These are phyloP conservation scores for Parthenolecanium corni DNA, from an alignment of 2,888 invertebrate genomes.

Conservation along the genomic window DNA sequence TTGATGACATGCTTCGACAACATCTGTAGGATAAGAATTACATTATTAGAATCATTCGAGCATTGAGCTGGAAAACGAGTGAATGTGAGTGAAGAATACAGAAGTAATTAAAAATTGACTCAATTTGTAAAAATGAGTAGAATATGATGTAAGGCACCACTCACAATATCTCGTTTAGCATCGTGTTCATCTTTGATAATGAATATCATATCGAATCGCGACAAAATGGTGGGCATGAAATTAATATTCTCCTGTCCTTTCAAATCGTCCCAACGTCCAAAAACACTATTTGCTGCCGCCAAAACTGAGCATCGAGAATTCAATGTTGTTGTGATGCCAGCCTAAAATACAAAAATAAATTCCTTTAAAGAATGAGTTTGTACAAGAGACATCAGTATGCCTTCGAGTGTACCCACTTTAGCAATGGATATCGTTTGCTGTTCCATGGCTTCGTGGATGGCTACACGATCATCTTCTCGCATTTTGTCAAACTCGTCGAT, in stretches of 20 bases:
- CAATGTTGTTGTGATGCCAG: constrained; percentile 95
- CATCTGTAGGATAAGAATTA: constrained; percentile 43
- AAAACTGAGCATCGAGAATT: constrained; percentile 98
- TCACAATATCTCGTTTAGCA: constrained; percentile 54
- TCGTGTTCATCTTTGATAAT: constrained; percentile 97
- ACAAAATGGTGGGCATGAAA: constrained; percentile 99
- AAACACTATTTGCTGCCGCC: constrained; percentile 97
- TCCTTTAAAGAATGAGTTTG: constrained; percentile 4
- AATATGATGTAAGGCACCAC: background rate
- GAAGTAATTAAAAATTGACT: background rate
- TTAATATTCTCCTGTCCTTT: constrained; percentile 97
- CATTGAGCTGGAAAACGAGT: too few relatives aligned
- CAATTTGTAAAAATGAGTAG: background rate
- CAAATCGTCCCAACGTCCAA: constrained; percentile 97
- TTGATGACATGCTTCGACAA: constrained; percentile 94
- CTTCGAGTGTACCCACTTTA: constrained; percentile 47
- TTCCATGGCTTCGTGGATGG: constrained; percentile 99
- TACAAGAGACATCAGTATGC: background rate
- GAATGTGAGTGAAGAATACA: too few relatives aligned
- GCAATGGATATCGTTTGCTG: constrained; percentile 99
- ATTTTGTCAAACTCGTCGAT: constrained; percentile 99
- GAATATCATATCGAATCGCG: constrained; percentile 99
- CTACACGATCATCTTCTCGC: constrained; percentile 97
- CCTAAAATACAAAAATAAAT: constrained; percentile 42
- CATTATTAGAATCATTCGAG: too few relatives aligned